A percentile compares a stretch with the other conserved stretches of the same genome.
Evolutionary conservation across 1,140 invertebrate species (phyloP).

Genomic region (Solenopsis fugax): DNA sequence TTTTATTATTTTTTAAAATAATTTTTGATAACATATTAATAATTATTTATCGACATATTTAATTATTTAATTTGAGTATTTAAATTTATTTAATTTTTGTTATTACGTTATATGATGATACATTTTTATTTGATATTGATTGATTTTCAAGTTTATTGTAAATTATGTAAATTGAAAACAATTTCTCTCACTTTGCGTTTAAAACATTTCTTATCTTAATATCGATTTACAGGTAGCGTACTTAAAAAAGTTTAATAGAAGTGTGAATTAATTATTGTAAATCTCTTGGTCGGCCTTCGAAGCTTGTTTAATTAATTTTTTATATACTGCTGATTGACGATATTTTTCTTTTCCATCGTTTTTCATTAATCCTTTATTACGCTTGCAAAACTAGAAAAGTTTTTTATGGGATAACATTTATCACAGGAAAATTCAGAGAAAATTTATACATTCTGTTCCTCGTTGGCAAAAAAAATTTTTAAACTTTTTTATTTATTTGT

Average conservation of each 20-base stretch:
- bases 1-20: slow-evolving; percentile 8
- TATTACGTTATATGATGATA: background rate
- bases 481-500: background rate
- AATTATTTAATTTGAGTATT: no score
- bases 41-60: background rate
- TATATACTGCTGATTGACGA: background rate
- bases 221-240: background rate
- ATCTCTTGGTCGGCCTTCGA: background rate
- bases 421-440: background rate
- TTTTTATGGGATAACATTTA: slow-evolving; percentile 4
- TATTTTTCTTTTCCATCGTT: background rate
- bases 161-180: background rate
- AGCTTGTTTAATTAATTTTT: slow-evolving; percentile 22
- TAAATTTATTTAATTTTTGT: background rate
- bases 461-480: background rate
- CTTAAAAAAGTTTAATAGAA: background rate
- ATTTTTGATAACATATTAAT: background rate
- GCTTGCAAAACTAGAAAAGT: background rate
- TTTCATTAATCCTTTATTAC: slow-evolving; percentile 24
- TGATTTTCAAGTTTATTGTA: background rate
- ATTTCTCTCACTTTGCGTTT: background rate
- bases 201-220: slow-evolving; percentile 13
- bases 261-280: slow-evolving; percentile 11
- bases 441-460: background rate
- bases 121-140: background rate